phyloP scores from a whole-genome alignment of 2,113 vertebrate genomes.

The Tachysurus vachellii region DNA sequence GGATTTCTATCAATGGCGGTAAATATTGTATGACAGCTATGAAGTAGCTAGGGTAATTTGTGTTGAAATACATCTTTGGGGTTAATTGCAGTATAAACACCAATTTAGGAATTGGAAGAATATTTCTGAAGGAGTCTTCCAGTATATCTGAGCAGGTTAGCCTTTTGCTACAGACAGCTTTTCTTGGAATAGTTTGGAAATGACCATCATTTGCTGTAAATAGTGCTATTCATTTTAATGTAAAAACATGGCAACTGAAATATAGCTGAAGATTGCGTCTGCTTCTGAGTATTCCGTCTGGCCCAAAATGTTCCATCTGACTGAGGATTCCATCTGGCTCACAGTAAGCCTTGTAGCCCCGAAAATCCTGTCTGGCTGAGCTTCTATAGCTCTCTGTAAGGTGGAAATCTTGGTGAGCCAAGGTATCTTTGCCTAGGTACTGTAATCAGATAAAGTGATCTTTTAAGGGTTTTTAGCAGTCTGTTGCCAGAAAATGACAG shows the following conservation, averaged over 20 bases:
- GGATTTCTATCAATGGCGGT: slow-evolving; percentile 1
- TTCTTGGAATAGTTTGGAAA: slow-evolving; percentile 16
- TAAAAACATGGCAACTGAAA: slow-evolving; percentile 61
- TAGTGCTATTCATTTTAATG: slow-evolving; percentile 50
- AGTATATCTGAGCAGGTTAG: slow-evolving; percentile 3
- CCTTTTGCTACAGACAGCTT: slow-evolving; percentile 26
- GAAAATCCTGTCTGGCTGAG: slow-evolving; percentile 32
- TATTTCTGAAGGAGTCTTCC: slow-evolving; percentile 18
- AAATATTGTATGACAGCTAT: slow-evolving; percentile 22
- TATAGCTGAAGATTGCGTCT: slow-evolving; percentile 33
- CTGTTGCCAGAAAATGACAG: slow-evolving; percentile 29
- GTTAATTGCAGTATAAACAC: slow-evolving; percentile 9
- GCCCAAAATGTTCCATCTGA: slow-evolving; percentile 43
- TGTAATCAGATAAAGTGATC: slow-evolving; percentile 37
- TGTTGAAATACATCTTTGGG: not conserved
- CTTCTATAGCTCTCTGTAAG: slow-evolving; percentile 41
- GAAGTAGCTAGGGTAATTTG: not conserved
- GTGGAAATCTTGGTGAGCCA: slow-evolving; percentile 37
- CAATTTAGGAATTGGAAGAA: slow-evolving; percentile 17
- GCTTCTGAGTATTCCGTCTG: slow-evolving; percentile 40
- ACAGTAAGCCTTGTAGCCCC: slow-evolving; percentile 35
- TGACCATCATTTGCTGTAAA: slow-evolving; percentile 47
- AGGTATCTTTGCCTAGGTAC: slow-evolving; percentile 27
- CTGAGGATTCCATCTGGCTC: slow-evolving; percentile 49
- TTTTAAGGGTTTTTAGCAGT: slow-evolving; percentile 13